Evolutionary conservation across 2,113 vertebrate genomes (phyloP), one percentile per base, ranked within the genome.

Genomic region (Hyperoodon ampullatus): DNA sequence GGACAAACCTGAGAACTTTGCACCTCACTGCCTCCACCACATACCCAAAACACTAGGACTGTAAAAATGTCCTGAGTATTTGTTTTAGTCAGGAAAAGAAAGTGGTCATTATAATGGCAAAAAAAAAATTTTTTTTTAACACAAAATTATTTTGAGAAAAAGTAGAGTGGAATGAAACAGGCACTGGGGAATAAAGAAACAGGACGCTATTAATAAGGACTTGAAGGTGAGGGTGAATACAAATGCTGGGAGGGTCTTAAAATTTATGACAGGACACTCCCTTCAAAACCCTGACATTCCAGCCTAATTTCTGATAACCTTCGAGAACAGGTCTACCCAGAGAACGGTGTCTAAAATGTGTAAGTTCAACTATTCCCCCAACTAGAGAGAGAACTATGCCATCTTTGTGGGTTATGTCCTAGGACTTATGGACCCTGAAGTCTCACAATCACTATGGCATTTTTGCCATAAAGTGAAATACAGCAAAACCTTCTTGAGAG

Each of bases 31-130:
- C 13, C 53, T 89, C 86, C 77, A 65, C 19, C 50, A 93, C 55
- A 65, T 15, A 88, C 39, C 50, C 58, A 30, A 82, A 82, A 77
- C 42, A 30, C 55, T 66, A 80, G 11, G 47, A 75, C 6, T 84
- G 11, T 65, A 86, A 94, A 91, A 78, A 33, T 50, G 60, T 42
- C 93, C 44, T 28, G 42, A 90, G n/a, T 60, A 66, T 72, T 95
- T 74, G 35, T 35, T 96, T 90, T 96, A 77, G 30, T 94, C 75
- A 88, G 53, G 50, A 5, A 30, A 58, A 86, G 21, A 71, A 91
- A 39, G 65, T 42, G 12, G 21, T 86, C 15, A 91, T 10, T 89
- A 30, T 3, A 93, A 88, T 88, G 82, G 35, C 6, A 84, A 28
- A 42, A 70, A 66, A 78, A 26, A 15, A 66, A 11, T 65, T 60